These are phyloP conservation scores for Montipora foliosa DNA, from an alignment of 64 coral and sea anemone genomes.

Conservation along the genomic window DNA sequence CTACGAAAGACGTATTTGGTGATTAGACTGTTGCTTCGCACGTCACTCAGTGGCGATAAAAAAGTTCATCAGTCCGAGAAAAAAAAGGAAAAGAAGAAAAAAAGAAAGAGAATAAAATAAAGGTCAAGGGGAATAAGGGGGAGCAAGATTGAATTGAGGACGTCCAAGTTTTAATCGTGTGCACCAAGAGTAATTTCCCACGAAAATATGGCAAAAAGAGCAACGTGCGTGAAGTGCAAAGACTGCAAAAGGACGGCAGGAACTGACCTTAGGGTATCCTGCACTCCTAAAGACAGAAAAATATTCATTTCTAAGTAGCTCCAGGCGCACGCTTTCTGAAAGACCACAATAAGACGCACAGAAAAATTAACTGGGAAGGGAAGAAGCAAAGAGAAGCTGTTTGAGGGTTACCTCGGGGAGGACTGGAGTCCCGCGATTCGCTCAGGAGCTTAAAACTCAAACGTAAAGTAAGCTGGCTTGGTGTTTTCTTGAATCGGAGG, in stretches of 20 bases:
- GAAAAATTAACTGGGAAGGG: slow-evolving; percentile 56
- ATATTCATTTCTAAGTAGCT: slow-evolving; percentile 86
- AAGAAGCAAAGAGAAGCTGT: slow-evolving; percentile 55
- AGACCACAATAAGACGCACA: slow-evolving; percentile 83
- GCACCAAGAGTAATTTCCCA: not conserved
- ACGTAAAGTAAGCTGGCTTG: slow-evolving; percentile 96
- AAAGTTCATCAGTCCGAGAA: too few species aligned
- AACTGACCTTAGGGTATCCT: slow-evolving; percentile 46
- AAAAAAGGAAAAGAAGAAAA: too few species aligned
- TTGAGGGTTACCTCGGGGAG: slow-evolving; percentile 82
- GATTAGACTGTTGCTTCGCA: too few species aligned
- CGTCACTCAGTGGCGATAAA: too few species aligned
- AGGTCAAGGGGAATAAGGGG: too few species aligned
- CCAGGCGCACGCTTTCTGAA: slow-evolving; percentile 76
- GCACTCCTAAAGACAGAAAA: slow-evolving; percentile 57
- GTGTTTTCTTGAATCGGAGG: slow-evolving; percentile 78
- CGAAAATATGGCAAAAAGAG: not conserved
- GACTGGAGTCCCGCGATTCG: slow-evolving; percentile 28
- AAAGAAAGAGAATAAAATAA: too few species aligned
- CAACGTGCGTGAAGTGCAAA: not conserved
- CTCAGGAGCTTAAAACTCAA: slow-evolving; percentile 85
- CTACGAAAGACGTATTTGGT: too few species aligned
- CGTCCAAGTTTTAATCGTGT: too few species aligned
- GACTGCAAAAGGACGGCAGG: not conserved
- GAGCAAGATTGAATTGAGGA: too few species aligned